These are phyloP conservation scores for Hucho hucho DNA, from an alignment of 2,113 vertebrate species.

Conservation along the genomic window DNA sequence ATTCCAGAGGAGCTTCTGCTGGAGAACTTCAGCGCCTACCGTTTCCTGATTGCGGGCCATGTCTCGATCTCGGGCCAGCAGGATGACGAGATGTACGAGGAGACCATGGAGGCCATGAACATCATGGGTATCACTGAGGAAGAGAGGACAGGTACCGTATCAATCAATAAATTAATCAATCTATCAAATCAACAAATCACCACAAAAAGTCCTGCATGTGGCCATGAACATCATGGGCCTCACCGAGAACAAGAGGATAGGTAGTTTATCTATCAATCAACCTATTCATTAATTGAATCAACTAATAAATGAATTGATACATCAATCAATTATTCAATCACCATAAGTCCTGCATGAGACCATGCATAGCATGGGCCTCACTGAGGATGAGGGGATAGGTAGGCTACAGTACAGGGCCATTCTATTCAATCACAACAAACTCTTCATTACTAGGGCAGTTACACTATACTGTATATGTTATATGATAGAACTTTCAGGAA, in stretches of 20 bases:
- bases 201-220: no score
- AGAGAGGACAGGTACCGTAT: conserved; percentile 77
- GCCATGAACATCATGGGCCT: not conserved
- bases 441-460: no score
- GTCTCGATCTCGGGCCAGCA: conserved; percentile 87
- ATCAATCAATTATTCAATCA: no score
- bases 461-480: no score
- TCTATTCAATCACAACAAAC: no score
- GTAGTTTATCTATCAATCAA: no score
- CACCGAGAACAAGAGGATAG: no score
- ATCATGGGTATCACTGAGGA: conserved; percentile 95
- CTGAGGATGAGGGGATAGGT: conserved; percentile 85
- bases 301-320: no score
- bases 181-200: no score
- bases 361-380: conserved; percentile 95
- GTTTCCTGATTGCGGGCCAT: conserved; percentile 83
- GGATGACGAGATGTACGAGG: conserved; percentile 88
- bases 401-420: no score
- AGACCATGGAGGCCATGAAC: conserved; percentile 92
- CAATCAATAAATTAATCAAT: not conserved
- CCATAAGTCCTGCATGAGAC: conserved; percentile 69
- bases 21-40: conserved; percentile 85
- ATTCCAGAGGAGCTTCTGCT: conserved; percentile 85
- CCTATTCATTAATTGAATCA: no score
- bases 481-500: no score